These are phyloP conservation scores for Lonchura striata DNA, from an alignment of 2,113 vertebrate genomes.

Conservation along the genomic window DNA sequence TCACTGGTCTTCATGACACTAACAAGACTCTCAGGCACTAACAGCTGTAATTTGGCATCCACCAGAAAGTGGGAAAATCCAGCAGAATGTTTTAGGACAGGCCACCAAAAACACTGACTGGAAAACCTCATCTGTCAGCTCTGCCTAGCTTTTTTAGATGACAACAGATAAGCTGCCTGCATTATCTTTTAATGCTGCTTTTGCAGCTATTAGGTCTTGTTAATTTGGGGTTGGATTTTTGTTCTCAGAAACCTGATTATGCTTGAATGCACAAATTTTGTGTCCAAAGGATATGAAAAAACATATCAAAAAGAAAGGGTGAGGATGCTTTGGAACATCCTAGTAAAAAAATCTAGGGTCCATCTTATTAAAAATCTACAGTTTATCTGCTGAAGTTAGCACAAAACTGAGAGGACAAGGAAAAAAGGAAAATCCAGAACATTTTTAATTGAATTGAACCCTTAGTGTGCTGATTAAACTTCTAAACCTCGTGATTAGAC, in stretches of 20 bases:
- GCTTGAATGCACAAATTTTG: background rate
- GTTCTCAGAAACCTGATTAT: background rate
- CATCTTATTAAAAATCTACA: background rate
- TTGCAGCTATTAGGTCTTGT: background rate
- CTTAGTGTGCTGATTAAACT: slow-evolving; percentile 38
- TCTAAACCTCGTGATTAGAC: slow-evolving; percentile 41
- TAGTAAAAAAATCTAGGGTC: background rate
- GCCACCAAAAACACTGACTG: background rate
- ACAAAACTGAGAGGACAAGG: background rate
- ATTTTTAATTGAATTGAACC: slow-evolving; percentile 58
- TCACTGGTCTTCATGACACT: background rate
- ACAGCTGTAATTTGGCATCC: background rate
- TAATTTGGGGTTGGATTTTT: background rate
- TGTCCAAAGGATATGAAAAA: background rate
- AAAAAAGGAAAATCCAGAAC: background rate
- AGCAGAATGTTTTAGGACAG: background rate
- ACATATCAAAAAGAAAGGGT: background rate
- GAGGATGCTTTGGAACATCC: background rate
- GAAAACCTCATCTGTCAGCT: background rate
- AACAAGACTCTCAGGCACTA: background rate
- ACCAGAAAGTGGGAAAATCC: background rate
- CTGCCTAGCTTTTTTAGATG: background rate
- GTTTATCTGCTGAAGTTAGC: background rate
- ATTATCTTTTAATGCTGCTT: background rate
- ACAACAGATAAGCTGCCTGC: background rate